Base-by-base conservation (phyloP, 2,888 invertebrate species). In the Cecidostiba fungosa region DNA sequence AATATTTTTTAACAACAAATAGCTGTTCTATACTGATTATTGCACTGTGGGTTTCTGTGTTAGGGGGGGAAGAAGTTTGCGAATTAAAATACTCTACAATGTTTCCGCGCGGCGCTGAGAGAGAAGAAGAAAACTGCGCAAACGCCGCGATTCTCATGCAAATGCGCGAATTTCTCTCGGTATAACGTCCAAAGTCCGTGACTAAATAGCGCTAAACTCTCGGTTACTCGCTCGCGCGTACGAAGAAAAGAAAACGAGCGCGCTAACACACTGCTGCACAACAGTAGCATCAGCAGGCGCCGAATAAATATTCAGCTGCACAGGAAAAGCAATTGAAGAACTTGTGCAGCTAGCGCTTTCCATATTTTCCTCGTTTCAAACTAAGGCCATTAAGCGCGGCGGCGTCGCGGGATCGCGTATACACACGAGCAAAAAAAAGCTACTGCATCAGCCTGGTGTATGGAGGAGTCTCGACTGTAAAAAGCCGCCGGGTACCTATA, bases 361-460 rank as follows among this genome's bases (percentile, higher is more conserved):
- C 79, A 84, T 84, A 84, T 84, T 84, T 39, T 43, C 32, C 83
- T 78, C 78, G 77, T 84, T 84, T 84, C n/a, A 73, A 84, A 86
- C 85, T 89, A 89, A 89, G 86, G 81, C 87, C 88, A 89, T 89
- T 89, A 89, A 89, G 87, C 86, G 85, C 72, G 70, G 84, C 62
- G 62, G 62, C 23, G 70, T 84, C 87, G 69, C 32, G 23, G 62
- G 39, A 43, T 43, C 50, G 23, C 14, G 32, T 79, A 50, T 26
- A 59, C 8, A 0, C n/a, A n/a, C 8, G 47, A 66, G 43, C 12
- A 39, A 23, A 39, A 23, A 39, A 47, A 69, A 36, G 50, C 76
- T 26, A 1, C 59, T 39, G n/a, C 10, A 70, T n/a, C 4, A 19
- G 70, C 8, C 6, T 23, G 62, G 39, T 32, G 32, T 19, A 16